Evolutionary conservation across 2,888 invertebrate species (phyloP).

Genomic region (Trichacis sp.): DNA sequence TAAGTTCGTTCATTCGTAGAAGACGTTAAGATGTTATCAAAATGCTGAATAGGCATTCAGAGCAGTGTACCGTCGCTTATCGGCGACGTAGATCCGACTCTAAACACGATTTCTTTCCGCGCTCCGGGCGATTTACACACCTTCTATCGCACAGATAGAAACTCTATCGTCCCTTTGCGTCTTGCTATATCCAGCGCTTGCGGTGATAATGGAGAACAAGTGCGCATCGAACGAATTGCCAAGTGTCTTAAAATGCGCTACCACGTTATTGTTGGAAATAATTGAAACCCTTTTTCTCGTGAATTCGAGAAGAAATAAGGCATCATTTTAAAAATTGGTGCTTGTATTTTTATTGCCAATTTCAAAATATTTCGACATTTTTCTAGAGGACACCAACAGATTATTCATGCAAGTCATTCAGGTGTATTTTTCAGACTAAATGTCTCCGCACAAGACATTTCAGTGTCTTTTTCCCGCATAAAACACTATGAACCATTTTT

Average conservation of each 20-base stretch:
- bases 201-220: conserved; percentile 2
- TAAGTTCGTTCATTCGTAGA: conserved; percentile 62
- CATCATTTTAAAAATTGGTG: too few relatives aligned
- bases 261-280: too few relatives aligned
- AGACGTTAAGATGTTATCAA: conserved; percentile 64
- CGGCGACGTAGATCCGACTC: conserved; percentile 59
- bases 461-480: too few relatives aligned
- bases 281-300: too few relatives aligned
- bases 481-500: too few relatives aligned
- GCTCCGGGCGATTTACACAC: conserved; percentile 39
- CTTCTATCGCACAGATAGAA: conserved; percentile 22
- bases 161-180: conserved; percentile 23
- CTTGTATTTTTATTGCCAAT: too few relatives aligned
- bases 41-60: conserved; percentile 62
- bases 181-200: not conserved
- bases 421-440: too few relatives aligned
- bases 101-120: conserved; percentile 54
- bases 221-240: conserved; percentile 6
- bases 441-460: too few relatives aligned
- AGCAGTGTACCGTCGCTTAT: conserved; percentile 62
- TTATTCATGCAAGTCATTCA: too few relatives aligned
- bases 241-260: conserved; percentile 9
- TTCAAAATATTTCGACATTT: too few relatives aligned
- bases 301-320: too few relatives aligned
- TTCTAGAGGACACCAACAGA: too few relatives aligned